A percentile compares a stretch with the other conserved stretches of the same genome.
phyloP scores from a whole-genome alignment of 2,113 vertebrate species.

The Vulpes ferrilata region DNA sequence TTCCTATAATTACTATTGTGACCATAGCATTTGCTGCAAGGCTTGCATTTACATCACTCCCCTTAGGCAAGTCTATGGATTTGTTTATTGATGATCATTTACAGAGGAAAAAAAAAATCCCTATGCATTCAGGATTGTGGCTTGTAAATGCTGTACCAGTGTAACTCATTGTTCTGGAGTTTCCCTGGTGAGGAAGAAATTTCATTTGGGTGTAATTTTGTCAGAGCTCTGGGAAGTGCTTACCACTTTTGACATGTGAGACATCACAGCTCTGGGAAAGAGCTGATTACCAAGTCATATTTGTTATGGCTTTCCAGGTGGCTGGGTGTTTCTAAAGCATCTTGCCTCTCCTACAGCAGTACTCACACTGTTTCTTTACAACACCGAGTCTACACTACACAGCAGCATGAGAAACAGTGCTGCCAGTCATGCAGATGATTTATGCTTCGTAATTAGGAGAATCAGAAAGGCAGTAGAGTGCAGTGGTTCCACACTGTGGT shows the following conservation, averaged over 20 bases:
- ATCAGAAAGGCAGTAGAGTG: not conserved
- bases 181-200: constrained; percentile 60
- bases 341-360: not conserved
- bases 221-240: constrained; percentile 58
- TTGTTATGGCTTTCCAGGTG: constrained; percentile 66
- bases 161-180: constrained; percentile 45
- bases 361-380: not conserved
- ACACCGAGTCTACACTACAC: not conserved
- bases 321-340: constrained; percentile 33
- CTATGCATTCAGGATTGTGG: not conserved
- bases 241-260: constrained; percentile 70
- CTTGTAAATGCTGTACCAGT: constrained; percentile 39
- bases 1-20: not conserved
- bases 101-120: not conserved
- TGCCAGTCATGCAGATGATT: not conserved
- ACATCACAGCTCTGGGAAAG: constrained; percentile 50
- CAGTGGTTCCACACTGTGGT: not conserved
- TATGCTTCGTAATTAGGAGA: not conserved
- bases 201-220: constrained; percentile 74
- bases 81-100: not conserved
- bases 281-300: constrained; percentile 72
- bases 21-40: not conserved
- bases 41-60: not conserved
- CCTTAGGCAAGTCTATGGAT: not conserved
- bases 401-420: not conserved